Evolutionary conservation across 2,113 vertebrate genomes (phyloP).

Genomic region (Saguinus imperator): DNA sequence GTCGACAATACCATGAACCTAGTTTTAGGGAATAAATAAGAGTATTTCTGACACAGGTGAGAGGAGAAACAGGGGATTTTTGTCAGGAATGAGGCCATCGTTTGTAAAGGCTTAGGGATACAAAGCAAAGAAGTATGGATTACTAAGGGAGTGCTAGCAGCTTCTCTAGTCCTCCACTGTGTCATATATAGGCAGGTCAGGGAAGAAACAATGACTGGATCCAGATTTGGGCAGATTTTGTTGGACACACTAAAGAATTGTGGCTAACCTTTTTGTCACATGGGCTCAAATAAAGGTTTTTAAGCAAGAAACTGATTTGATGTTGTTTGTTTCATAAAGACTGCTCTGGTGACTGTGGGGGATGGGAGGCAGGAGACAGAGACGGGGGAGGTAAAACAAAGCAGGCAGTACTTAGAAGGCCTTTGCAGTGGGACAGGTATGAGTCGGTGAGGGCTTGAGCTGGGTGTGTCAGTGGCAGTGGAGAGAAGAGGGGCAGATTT

Average conservation of each 20-base stretch:
- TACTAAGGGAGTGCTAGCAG: not conserved
- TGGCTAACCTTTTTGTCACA: not conserved
- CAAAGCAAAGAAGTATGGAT: not conserved
- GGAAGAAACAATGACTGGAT: not conserved
- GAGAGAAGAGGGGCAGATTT: not conserved
- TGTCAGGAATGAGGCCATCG: not conserved
- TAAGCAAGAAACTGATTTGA: not conserved
- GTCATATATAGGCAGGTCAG: not conserved
- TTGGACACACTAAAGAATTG: not conserved
- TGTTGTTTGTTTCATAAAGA: not conserved
- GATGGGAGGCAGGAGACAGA: not conserved
- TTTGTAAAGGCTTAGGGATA: not conserved
- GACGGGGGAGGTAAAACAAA: not conserved
- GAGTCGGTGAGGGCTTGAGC: not conserved
- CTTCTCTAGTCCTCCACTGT: not conserved
- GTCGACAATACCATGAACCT: not conserved
- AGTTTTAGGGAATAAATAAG: conserved; percentile 2
- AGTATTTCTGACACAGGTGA: not conserved
- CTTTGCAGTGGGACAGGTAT: not conserved
- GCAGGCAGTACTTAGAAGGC: not conserved
- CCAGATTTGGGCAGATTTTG: conserved; percentile 6
- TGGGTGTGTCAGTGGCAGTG: not conserved
- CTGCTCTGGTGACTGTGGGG: not conserved
- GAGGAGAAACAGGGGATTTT: not conserved
- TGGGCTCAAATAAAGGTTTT: not conserved